Evolutionary conservation across 2,113 vertebrate genomes (phyloP).

Genomic region (Turdus rufiventris): DNA sequence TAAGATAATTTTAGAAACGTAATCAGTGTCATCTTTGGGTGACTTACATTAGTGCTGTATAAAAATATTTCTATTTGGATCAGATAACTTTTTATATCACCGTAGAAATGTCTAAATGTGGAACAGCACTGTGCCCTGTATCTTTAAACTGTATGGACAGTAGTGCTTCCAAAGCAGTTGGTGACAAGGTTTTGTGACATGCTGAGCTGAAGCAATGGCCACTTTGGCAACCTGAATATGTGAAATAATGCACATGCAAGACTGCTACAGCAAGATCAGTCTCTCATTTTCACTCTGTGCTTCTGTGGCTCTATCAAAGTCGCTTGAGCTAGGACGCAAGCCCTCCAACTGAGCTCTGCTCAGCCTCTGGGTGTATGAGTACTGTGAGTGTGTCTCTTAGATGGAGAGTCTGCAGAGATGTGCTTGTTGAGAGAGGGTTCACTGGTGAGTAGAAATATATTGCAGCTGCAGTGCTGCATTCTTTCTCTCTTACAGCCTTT

Average conservation of each 20-base stretch:
- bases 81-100: not conserved
- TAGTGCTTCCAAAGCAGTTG: not conserved
- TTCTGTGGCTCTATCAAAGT: not conserved
- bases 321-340: not conserved
- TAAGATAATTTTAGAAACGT: not conserved
- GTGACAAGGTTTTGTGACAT: not conserved
- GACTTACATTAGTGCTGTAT: not conserved
- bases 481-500: not conserved
- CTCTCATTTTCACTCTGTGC: not conserved
- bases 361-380: not conserved
- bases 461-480: not conserved
- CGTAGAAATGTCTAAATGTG: not conserved
- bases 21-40: not conserved
- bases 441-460: not conserved
- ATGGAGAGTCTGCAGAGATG: not conserved
- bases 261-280: rapidly evolving
- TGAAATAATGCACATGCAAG: not conserved
- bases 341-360: not conserved
- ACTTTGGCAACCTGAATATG: not conserved
- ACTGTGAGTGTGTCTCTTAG: not conserved
- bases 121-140: rapidly evolving
- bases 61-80: not conserved
- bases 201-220: not conserved
- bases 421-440: rapidly evolving
- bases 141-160: not conserved